Base-by-base conservation (phyloP, 2,113 vertebrate genomes). In the Baryphthengus martii region DNA sequence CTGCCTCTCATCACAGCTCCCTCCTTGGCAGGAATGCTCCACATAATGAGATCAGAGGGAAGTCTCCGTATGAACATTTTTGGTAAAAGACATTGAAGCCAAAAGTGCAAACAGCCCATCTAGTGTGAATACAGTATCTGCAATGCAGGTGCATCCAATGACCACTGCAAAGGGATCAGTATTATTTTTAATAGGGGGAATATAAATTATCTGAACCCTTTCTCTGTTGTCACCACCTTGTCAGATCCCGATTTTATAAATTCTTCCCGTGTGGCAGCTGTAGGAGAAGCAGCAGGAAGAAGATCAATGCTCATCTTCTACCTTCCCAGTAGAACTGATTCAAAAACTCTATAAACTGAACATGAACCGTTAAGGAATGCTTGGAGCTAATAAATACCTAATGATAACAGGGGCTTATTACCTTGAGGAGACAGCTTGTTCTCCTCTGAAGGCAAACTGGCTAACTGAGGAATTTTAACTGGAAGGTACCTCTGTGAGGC, bases 361-460 rank as follows among this genome's bases (percentile, higher is more conserved):
- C 47, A 68, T 0, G 0, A 88, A 39, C 42, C 53, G 74, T 77
- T 53, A 92, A 73, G 86, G 83, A 84, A 93, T 56, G 65, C 44
- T 61, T 81, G 52, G 61, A 73, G 61, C 72, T 72, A 89, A 92
- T 33, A 95, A 95, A 89, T 71, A 81, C 59, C 68, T 90, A 81
- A 77, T 63, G 47, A 77, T 88, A 90, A 61, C 44, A 72, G 58
- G 39, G 73, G 10, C 39, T 86, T 80, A 71, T 67, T 74, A 80
- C 68, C 79, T 80, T 21, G 33, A 90, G 82, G 58, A 92, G 72
- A 66, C 0, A 5, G 4, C 33, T 83, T 35, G n/a, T 29, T 67
- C 62, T 71, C 19, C 67, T 77, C 82, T 13, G 8, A 55, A 93
- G 44, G 37, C 17, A 92, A 86, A 67, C 47, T 45, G 19, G 68